These are phyloP conservation scores for Microtus ochrogaster DNA, from an alignment of 2,113 vertebrate genomes.

Conservation along the genomic window DNA sequence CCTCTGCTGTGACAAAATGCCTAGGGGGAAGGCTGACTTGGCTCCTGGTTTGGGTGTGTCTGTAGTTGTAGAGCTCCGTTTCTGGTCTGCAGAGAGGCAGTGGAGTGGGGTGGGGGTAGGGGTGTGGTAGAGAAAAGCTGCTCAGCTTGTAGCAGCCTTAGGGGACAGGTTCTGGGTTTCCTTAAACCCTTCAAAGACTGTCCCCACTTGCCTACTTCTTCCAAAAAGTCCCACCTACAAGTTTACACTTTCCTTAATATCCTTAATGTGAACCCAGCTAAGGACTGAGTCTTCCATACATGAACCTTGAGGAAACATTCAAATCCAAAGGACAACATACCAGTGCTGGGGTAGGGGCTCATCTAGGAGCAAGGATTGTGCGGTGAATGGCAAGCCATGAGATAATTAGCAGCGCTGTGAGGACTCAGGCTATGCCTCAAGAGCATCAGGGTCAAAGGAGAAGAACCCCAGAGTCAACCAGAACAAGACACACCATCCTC, in stretches of 20 bases:
- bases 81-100: not conserved
- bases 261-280: not conserved
- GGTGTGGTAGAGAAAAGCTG: not conserved
- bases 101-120: not conserved
- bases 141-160: not conserved
- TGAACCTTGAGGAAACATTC: not conserved
- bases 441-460: fast-evolving
- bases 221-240: not conserved
- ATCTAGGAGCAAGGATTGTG: not conserved
- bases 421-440: not conserved
- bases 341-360: not conserved
- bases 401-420: not conserved
- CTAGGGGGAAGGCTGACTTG: not conserved
- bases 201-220: not conserved
- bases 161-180: not conserved
- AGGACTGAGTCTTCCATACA: not conserved
- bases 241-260: not conserved
- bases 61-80: fast-evolving
- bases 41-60: not conserved
- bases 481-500: not conserved
- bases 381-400: too few species aligned
- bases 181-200: not conserved
- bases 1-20: not conserved
- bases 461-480: not conserved
- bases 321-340: not conserved